Conservation (phyloP, 1,140 invertebrate species). For the Calliphora vicina region DNA sequence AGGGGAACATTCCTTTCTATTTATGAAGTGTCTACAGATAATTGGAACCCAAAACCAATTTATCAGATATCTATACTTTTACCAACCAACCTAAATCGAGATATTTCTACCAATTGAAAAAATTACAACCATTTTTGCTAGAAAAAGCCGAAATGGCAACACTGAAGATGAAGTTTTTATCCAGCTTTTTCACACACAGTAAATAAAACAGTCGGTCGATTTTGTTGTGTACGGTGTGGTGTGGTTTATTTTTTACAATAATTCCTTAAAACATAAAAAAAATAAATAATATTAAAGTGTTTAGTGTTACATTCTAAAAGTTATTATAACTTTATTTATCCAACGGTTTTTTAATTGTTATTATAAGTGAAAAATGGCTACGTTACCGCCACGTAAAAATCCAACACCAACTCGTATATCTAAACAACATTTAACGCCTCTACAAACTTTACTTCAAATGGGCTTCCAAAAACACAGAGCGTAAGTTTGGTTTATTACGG, state of each 20-base stretch:
- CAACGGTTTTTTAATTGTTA: not conserved
- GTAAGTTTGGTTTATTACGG: slow-evolving; percentile 67
- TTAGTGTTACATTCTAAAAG: not conserved
- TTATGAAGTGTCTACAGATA: too few relatives aligned
- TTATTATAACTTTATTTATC: not conserved
- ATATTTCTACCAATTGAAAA: too few relatives aligned
- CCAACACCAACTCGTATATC: slow-evolving; percentile 72
- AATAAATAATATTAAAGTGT: not conserved
- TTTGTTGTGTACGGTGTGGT: not conserved
- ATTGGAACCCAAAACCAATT: too few relatives aligned
- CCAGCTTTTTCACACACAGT: too few relatives aligned
- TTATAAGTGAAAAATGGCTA: slow-evolving; percentile 67
- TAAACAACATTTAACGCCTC: slow-evolving; percentile 76
- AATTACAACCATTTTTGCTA: too few relatives aligned
- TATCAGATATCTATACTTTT: too few relatives aligned
- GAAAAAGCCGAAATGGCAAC: too few relatives aligned
- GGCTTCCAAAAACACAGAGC: slow-evolving; percentile 86
- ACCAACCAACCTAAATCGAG: too few relatives aligned
- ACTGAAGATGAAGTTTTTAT: too few relatives aligned
- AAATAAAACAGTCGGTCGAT: not conserved
- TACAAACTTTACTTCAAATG: slow-evolving; percentile 85
- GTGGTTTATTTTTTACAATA: not conserved
- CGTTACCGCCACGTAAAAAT: slow-evolving; percentile 74
- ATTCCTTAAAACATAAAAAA: not conserved
- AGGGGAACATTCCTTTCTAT: too few relatives aligned